Evolutionary conservation across 2,888 invertebrate species (phyloP).

Genomic region (Oxytorus armatus): DNA sequence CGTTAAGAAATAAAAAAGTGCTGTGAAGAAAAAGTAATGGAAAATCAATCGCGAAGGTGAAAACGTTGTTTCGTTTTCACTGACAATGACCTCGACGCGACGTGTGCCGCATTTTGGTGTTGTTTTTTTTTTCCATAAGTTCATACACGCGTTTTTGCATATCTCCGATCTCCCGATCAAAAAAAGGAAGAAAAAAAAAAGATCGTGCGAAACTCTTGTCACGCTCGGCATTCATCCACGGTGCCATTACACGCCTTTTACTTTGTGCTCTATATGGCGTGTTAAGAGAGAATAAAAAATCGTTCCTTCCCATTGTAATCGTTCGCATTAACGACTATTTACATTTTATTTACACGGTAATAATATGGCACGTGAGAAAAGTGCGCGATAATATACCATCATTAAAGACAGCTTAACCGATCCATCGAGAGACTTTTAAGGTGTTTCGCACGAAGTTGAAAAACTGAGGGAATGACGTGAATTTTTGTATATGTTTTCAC

Average conservation of each 20-base stretch:
- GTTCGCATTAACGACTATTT: neutral
- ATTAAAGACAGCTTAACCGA: too few relatives aligned
- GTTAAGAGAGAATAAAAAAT: neutral
- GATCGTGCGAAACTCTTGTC: conserved; percentile 39
- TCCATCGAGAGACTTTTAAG: too few relatives aligned
- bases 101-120: conserved; percentile 7
- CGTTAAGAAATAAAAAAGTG: neutral
- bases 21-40: conserved; percentile 42
- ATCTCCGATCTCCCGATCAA: conserved; percentile 55
- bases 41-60: conserved; percentile 48
- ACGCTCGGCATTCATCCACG: conserved; percentile 31
- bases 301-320: conserved; percentile 1
- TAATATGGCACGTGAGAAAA: too few relatives aligned
- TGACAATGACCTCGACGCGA: conserved; percentile 52
- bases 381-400: too few relatives aligned
- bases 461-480: too few relatives aligned
- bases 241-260: conserved; percentile 22
- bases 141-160: conserved; percentile 41
- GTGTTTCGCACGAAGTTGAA: too few relatives aligned
- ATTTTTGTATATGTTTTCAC: too few relatives aligned
- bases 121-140: conserved; percentile 33
- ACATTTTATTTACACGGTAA: too few relatives aligned
- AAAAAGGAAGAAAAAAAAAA: neutral
- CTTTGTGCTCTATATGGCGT: neutral
- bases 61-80: conserved; percentile 58